Conservation (phyloP, 2,113 vertebrate genomes). For the Gnathonemus echidnorhynchus region DNA sequence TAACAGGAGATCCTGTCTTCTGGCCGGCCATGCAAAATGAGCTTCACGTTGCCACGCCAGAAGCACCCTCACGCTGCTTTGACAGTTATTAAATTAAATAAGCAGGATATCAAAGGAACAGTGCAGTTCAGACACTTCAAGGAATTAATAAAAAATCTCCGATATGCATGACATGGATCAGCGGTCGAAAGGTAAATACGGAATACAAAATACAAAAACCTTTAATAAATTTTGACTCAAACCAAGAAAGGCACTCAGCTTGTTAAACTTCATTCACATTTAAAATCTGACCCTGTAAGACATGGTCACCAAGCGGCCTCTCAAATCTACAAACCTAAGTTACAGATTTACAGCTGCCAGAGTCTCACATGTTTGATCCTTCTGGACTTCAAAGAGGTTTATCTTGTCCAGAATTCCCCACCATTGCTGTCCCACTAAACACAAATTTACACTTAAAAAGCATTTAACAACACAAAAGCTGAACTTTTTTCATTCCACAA, state of each 20-base stretch:
- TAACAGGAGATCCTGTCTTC: not conserved
- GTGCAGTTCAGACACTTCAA: not conserved
- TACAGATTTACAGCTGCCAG: conserved; percentile 7
- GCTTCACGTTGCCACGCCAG: too few relatives aligned
- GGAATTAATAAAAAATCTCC: not conserved
- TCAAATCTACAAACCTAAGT: not conserved
- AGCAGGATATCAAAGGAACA: not conserved
- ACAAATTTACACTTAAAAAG: not conserved
- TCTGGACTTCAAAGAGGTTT: not conserved
- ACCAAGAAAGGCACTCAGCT: not conserved
- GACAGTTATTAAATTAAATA: not conserved
- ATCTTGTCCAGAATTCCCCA: not conserved
- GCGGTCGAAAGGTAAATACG: not conserved
- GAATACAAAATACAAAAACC: not conserved
- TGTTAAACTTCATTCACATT: not conserved
- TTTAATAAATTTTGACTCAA: not conserved
- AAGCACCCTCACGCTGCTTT: not conserved
- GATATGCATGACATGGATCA: not conserved
- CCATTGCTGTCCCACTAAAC: not conserved
- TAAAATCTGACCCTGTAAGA: not conserved
- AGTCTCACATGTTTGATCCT: not conserved
- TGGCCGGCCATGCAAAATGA: not conserved
- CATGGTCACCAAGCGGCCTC: not conserved
- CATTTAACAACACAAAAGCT: not conserved
- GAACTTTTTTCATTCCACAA: not conserved